Base-by-base conservation (phyloP, 1,140 invertebrate species). In the Chionoecetes opilio region DNA sequence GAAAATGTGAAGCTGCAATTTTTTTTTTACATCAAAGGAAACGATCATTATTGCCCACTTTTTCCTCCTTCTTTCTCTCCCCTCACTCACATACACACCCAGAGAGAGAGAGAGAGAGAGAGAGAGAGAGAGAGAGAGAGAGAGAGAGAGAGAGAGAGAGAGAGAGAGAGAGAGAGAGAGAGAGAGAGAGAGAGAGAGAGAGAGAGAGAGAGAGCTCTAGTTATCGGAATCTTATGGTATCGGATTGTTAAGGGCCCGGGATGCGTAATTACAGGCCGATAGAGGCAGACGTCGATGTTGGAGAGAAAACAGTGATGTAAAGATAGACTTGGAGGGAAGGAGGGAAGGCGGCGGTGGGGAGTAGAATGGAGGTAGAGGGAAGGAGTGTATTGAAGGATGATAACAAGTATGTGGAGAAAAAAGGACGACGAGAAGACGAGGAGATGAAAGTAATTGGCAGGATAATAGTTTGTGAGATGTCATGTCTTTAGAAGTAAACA, bases 91-190 rank as follows among this genome's bases (percentile, higher is more conserved):
- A 41, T 14, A 41, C 38, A 41, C 38, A 41, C 38, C 3, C 38
- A 41, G 5, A 41, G 5, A 41, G 5, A n/a, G 5, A 75, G 8
- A 75, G n/a, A 75, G n/a, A 75, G 63, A 75, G n/a, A n/a, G n/a
- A 75, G n/a, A n/a, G n/a, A 75, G 63, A 75, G n/a, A 75, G n/a
- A 75, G 21, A n/a, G 63, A 75, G 63, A 75, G 63, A 75, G 63
- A 75, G 63, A 75, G 63, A 75, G 63, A 75, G 63, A 75, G 63
- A 75, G 63, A 75, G 63, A 75, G 63, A 75, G 63, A 75, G 63
- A 75, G 63, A 75, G 63, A 75, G 63, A 75, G 63, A 75, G 63
- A 75, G 63, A 75, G 63, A 75, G 63, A 75, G 63, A 75, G 63
- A 75, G 63, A 75, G 63, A 75, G 63, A 75, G 63, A 75, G 63